Conservation (phyloP, 2,888 invertebrate genomes). For the Cyclophora albipunctata region DNA sequence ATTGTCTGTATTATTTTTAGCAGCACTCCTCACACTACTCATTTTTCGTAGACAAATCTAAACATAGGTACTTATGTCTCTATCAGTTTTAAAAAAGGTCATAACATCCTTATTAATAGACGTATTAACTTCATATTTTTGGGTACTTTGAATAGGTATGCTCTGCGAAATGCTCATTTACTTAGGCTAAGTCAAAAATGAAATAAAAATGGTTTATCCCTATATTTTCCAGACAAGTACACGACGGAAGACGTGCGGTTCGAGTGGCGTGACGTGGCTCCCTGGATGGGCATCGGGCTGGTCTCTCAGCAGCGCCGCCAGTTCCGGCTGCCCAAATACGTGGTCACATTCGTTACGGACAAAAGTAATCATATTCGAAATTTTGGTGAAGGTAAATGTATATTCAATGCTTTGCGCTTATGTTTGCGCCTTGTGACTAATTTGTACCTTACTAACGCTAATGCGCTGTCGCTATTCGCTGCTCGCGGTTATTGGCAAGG, state of each 20-base stretch:
- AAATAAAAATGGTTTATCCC: too few relatives aligned
- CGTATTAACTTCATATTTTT: too few relatives aligned
- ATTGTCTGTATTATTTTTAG: too few relatives aligned
- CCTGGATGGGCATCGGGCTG: conserved; percentile 64
- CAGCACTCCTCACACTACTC: too few relatives aligned
- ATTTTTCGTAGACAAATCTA: too few relatives aligned
- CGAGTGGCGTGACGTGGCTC: conserved; percentile 75
- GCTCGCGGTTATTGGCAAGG: conserved; percentile 44
- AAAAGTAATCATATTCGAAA: conserved; percentile 76
- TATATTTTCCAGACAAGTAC: conserved; percentile 70
- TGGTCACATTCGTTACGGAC: conserved; percentile 77
- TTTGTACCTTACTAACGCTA: conserved; percentile 48
- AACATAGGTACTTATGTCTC: too few relatives aligned
- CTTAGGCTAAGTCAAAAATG: too few relatives aligned
- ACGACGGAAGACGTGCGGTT: conserved; percentile 77
- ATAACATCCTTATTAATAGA: too few relatives aligned
- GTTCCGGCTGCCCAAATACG: conserved; percentile 78
- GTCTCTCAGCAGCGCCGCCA: conserved; percentile 70
- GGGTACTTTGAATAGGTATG: too few relatives aligned
- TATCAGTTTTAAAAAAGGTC: too few relatives aligned
- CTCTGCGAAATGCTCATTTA: too few relatives aligned
- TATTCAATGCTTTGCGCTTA: conserved; percentile 70
- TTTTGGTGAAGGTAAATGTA: conserved; percentile 79
- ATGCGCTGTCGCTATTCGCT: conserved; percentile 44
- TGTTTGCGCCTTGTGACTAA: conserved; percentile 59